Evolutionary conservation across 1,140 invertebrate species (phyloP), one percentile per base, ranked within the genome.

Genomic region (Amyelois transitella): DNA sequence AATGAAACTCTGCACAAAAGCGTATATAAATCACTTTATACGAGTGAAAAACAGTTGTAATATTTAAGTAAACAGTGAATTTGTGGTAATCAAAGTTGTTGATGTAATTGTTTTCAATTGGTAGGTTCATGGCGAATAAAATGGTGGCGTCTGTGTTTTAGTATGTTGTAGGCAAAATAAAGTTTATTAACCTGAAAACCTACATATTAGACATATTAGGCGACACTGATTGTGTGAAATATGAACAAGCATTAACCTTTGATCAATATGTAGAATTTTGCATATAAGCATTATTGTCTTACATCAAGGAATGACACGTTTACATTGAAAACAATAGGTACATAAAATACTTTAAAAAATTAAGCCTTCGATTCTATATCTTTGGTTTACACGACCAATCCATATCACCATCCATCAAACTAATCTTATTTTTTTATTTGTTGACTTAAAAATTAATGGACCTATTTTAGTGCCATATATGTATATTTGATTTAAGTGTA

Each of bases 21-120:
- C 68, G 61, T 66, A 72, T 58, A 73, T 75, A 73, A 75, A 69
- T 75, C 64, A 63, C 66, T 67, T 72, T 71, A 63, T 67, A 73
- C 60, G 68, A 73, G 67, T 64, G 64, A 25, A 69, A 67, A 51
- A 63, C 52, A 66, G 65, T 65, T 64, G 62, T 65, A 52, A 20
- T n/a, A 17, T 25, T 25, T 14, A 51, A 28, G 49, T 25, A 28
- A 51, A 38, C 25, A 38, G 17, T 28, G 25, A 32, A 24, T 51
- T 51, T 8, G 38, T 32, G 20, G 14, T 21, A 28, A 8, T 12
- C 5, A 18, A 7, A 21, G 17, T 52, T 43, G 43, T 52, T 43
- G 51, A 43, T 32, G 32, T n/a, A n/a, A 38, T 38, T 14, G n/a
- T 38, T 38, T 4, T 14, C 32, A 38, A 14, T 52, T 52, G 18